Evolutionary conservation across 2,113 vertebrate genomes (phyloP).

Genomic region (Chlorocebus sabaeus): DNA sequence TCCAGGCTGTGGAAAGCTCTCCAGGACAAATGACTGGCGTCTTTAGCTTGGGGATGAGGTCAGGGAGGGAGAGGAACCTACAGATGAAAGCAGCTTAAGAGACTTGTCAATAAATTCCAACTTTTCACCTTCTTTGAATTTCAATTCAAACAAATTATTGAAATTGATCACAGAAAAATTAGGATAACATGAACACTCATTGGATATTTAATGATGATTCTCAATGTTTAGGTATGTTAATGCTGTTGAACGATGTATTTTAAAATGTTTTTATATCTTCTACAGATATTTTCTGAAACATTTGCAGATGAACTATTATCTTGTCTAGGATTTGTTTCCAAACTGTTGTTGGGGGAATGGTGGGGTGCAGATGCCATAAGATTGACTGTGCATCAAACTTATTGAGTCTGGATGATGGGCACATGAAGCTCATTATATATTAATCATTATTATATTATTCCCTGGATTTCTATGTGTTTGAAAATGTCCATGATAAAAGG

Average conservation of each 20-base stretch:
- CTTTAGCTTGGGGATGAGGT: not conserved
- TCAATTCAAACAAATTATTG: not conserved
- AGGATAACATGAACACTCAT: not conserved
- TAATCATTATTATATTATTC: not conserved
- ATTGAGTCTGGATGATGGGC: not conserved
- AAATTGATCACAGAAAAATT: not conserved
- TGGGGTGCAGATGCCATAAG: not conserved
- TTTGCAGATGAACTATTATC: not conserved
- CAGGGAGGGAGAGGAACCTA: accelerated
- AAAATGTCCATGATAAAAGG: not conserved
- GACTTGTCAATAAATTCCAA: not conserved
- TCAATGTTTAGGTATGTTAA: not conserved
- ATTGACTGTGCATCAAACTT: not conserved
- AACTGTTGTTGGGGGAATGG: not conserved
- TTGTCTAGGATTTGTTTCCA: not conserved
- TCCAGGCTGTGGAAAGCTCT: not conserved
- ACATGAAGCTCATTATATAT: not conserved
- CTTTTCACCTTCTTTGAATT: not conserved
- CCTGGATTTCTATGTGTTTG: not conserved
- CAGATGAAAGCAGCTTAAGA: not conserved
- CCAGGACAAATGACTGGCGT: not conserved
- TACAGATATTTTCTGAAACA: not conserved
- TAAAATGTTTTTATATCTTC: not conserved
- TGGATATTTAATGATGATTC: not conserved
- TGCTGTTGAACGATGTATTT: not conserved